Percentiles rank a stretch among this genome's conserved stretches.
phyloP scores from a whole-genome alignment of 1,140 invertebrate genomes.

The Anastatus disparis region DNA sequence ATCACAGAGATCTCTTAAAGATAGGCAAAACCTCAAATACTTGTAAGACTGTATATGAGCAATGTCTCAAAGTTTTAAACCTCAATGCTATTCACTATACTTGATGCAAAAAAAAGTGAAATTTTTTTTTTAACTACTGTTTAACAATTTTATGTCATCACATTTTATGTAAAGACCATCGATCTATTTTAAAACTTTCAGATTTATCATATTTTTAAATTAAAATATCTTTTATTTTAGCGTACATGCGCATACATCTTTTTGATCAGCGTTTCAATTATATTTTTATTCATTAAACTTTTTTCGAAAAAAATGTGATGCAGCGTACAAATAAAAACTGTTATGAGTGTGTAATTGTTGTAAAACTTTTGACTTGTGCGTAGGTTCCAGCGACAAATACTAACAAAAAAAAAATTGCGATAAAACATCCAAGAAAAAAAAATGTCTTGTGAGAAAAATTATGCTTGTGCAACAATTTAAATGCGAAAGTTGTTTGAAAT shows the following conservation, averaged over 20 bases:
- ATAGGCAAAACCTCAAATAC: background rate
- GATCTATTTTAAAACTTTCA: too few relatives aligned
- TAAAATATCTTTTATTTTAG: background rate
- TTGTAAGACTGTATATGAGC: slow-evolving; percentile 25
- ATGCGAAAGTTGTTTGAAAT: slow-evolving; percentile 3
- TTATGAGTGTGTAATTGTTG: slow-evolving; percentile 35
- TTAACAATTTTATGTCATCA: too few relatives aligned
- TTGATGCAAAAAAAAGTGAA: slow-evolving; percentile 3
- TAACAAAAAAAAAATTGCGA: slow-evolving; percentile 35
- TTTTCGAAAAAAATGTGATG: slow-evolving; percentile 44
- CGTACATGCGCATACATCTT: background rate
- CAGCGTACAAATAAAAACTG: slow-evolving; percentile 49
- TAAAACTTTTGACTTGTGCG: slow-evolving; percentile 17
- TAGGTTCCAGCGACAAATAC: slow-evolving; percentile 10
- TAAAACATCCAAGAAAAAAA: slow-evolving; percentile 5
- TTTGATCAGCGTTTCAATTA: background rate
- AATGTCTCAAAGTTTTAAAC: slow-evolving; percentile 22
- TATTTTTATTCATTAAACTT: background rate
- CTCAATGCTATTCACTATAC: slow-evolving; percentile 20
- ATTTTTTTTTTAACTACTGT: background rate
- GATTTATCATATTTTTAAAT: too few relatives aligned
- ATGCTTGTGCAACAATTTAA: background rate
- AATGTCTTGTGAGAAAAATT: background rate
- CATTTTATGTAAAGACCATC: background rate
- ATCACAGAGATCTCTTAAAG: background rate